These are phyloP conservation scores for Agonopterix subpropinquella DNA, from an alignment of 2,888 invertebrate species.

Conservation along the genomic window DNA sequence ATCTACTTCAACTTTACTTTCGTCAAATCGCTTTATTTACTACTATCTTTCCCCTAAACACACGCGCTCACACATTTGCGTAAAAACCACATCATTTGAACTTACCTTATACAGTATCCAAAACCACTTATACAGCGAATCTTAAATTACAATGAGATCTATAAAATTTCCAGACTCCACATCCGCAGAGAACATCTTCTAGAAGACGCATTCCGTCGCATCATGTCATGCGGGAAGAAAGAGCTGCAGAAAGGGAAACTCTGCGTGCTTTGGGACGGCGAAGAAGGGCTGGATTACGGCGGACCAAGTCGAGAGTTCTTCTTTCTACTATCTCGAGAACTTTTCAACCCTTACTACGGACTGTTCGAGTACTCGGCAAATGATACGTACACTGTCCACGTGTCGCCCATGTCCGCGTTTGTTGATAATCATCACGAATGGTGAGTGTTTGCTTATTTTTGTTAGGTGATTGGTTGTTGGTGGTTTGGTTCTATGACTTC, in stretches of 20 bases:
- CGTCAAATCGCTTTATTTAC: too few relatives aligned
- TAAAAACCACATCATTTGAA: too few relatives aligned
- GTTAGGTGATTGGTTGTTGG: too few relatives aligned
- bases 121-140: too few relatives aligned
- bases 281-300: conserved; percentile 98
- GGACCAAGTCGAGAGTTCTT: conserved; percentile 99
- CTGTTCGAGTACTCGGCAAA: conserved; percentile 98
- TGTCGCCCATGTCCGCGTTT: conserved; percentile 96
- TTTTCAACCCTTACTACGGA: conserved; percentile 99
- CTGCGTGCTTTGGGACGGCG: conserved; percentile 95
- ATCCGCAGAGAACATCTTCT: conserved; percentile 94
- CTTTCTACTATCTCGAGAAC: conserved; percentile 96
- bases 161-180: conserved; percentile 80
- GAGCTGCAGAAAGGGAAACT: conserved; percentile 96
- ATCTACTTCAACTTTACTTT: too few relatives aligned
- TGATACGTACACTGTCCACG: conserved; percentile 97
- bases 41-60: too few relatives aligned
- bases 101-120: too few relatives aligned
- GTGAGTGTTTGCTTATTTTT: conserved; percentile 60
- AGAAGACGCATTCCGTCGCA: conserved; percentile 96
- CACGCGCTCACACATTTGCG: too few relatives aligned
- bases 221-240: conserved; percentile 97
- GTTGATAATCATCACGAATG: conserved; percentile 98
- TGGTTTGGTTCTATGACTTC: too few relatives aligned
- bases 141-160: too few relatives aligned